Percentiles rank a stretch among this genome's conserved stretches.
phyloP scores from a whole-genome alignment of 2,797 vertebrate genomes.

The Enteromius fasciolatus region DNA sequence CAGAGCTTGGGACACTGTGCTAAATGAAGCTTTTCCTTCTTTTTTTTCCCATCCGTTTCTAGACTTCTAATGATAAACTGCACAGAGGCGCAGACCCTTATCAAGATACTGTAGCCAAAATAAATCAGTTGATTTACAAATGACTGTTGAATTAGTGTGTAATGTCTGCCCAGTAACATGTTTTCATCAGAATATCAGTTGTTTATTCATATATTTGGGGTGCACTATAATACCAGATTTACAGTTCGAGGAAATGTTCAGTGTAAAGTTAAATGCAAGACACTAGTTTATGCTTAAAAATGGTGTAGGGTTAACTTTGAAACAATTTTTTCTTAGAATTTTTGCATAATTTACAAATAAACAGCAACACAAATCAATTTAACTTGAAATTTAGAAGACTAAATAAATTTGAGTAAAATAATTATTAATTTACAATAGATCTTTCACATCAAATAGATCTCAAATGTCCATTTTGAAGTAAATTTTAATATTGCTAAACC shows the following conservation, averaged over 20 bases:
- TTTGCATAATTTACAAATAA: not conserved
- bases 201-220: constrained; percentile 7
- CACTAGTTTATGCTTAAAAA: not conserved
- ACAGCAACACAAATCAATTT: not conserved
- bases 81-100: not conserved
- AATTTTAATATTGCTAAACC: not conserved
- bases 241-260: not conserved
- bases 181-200: constrained; percentile 1
- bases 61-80: constrained; percentile 15
- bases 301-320: not conserved
- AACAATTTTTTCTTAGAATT: not conserved
- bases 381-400: not conserved
- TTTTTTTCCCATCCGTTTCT: not conserved
- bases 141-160: constrained; percentile 26
- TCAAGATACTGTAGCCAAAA: not conserved
- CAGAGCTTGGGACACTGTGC: not conserved
- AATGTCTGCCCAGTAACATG: constrained; percentile 6
- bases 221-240: not conserved
- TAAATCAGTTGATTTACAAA: constrained; percentile 20
- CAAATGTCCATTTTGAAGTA: not conserved
- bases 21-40: constrained; percentile 11
- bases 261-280: constrained; percentile 8
- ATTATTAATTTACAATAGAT: not conserved
- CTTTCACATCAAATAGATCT: constrained; percentile 1
- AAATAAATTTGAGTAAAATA: not conserved